A percentile compares a stretch with the other conserved stretches of the same genome.
Conservation (phyloP, 2,797 vertebrate species). For the Pseudomugil gertrudae region DNA sequence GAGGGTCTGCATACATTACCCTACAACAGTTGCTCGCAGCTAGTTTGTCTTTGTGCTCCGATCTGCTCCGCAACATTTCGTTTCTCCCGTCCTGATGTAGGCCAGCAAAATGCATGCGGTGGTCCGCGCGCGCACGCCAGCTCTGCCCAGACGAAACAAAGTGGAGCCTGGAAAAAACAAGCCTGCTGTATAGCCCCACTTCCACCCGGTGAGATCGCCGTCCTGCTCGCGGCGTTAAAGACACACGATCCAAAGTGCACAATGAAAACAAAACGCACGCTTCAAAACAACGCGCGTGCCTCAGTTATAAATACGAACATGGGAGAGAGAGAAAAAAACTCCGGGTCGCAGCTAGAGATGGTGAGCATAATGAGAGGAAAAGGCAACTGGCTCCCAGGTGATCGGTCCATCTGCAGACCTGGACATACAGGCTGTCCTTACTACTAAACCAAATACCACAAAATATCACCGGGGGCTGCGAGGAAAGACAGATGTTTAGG, state of each 20-base stretch:
- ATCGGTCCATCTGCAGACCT: slow-evolving; percentile 45
- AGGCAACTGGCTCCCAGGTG: slow-evolving; percentile 71
- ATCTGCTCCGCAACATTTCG: slow-evolving; percentile 61
- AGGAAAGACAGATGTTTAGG: slow-evolving; percentile 34
- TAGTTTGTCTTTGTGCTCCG: slow-evolving; percentile 74
- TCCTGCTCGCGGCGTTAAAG: slow-evolving; percentile 66
- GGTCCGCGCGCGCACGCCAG: slow-evolving; percentile 45
- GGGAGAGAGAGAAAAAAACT: slow-evolving; percentile 56
- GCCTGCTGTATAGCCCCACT: slow-evolving; percentile 40
- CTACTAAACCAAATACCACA: not conserved
- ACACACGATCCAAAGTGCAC: slow-evolving; percentile 60
- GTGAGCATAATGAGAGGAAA: slow-evolving; percentile 59
- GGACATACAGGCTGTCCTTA: slow-evolving; percentile 3
- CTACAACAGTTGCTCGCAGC: slow-evolving; percentile 72
- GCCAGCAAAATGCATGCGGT: slow-evolving; percentile 50
- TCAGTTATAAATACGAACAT: slow-evolving; percentile 42
- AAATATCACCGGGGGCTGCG: not conserved
- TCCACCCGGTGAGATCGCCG: slow-evolving; percentile 61
- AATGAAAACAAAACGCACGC: slow-evolving; percentile 21
- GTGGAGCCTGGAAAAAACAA: slow-evolving; percentile 42
- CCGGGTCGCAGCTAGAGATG: slow-evolving; percentile 56
- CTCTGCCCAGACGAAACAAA: slow-evolving; percentile 52
- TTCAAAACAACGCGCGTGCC: slow-evolving; percentile 31
- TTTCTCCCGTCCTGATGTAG: slow-evolving; percentile 62
- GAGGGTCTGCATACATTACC: slow-evolving; percentile 66